Evolutionary conservation across 2,113 vertebrate species (phyloP).

Genomic region (Cyanocitta stelleri): DNA sequence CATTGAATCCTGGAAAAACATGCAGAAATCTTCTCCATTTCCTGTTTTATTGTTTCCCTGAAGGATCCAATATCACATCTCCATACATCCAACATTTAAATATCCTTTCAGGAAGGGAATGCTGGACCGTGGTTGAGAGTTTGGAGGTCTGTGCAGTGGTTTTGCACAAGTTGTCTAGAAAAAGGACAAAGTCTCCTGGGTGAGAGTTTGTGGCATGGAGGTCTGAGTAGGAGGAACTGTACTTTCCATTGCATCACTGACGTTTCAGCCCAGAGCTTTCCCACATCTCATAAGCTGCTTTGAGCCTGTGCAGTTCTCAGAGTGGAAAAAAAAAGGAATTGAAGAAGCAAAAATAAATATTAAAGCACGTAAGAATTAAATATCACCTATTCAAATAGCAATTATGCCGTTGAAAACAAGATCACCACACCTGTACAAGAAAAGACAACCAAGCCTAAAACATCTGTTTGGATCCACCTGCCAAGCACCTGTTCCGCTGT

Average conservation of each 20-base stretch:
- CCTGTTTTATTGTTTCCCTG: background rate
- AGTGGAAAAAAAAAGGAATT: slow-evolving; percentile 56
- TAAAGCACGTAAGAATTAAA: slow-evolving; percentile 93
- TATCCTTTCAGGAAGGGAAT: background rate
- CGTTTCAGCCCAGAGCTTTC: background rate
- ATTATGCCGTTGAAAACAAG: slow-evolving; percentile 90
- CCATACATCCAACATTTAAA: fast-evolving
- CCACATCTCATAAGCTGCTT: slow-evolving; percentile 7
- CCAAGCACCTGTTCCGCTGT: slow-evolving; percentile 95
- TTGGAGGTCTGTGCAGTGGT: background rate
- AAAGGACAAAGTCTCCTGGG: background rate
- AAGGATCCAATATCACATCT: background rate
- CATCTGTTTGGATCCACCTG: slow-evolving; percentile 98
- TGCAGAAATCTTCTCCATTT: background rate
- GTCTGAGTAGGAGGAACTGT: background rate
- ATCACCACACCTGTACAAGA: slow-evolving; percentile 96
- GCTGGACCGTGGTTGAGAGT: background rate
- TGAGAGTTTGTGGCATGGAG: background rate
- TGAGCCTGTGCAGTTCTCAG: background rate
- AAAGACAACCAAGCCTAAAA: slow-evolving; percentile 83
- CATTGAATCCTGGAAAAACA: background rate
- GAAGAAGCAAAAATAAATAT: slow-evolving; percentile 91
- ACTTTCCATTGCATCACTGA: background rate
- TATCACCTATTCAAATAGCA: slow-evolving; percentile 92
- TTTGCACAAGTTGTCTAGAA: background rate